These are phyloP conservation scores for Zeugodacus cucurbitae DNA, from an alignment of 1,140 invertebrate genomes.

Conservation along the genomic window DNA sequence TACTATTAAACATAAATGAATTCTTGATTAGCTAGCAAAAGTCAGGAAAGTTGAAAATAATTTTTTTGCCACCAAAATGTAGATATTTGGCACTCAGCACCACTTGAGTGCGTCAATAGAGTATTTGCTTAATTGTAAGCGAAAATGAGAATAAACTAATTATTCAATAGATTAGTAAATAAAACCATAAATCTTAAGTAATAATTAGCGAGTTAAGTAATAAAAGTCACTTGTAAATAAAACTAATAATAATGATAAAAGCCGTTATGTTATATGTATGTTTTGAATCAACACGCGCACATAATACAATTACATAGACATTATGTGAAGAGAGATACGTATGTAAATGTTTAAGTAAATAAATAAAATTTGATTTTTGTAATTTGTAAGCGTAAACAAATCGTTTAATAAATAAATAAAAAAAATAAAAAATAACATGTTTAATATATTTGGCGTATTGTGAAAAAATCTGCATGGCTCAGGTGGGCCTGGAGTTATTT, in stretches of 20 bases:
- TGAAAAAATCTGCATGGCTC: not conserved
- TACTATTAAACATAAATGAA: not conserved
- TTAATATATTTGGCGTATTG: not conserved
- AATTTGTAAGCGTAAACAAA: conserved; percentile 21
- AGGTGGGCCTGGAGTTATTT: not conserved
- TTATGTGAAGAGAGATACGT: not conserved
- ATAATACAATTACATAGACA: conserved; percentile 19
- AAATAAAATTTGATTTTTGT: conserved; percentile 38
- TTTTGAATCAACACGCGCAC: not conserved
- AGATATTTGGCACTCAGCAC: not conserved
- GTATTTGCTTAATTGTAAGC: conserved; percentile 3
- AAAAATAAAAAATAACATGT: not conserved
- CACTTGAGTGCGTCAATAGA: not conserved
- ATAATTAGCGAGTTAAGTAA: not conserved
- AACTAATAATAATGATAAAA: not conserved
- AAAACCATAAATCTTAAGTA: not conserved
- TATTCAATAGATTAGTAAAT: not conserved
- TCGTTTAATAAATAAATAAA: conserved; percentile 35
- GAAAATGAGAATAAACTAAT: not conserved
- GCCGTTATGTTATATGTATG: not conserved
- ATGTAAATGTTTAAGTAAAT: not conserved
- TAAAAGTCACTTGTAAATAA: conserved; percentile 21
- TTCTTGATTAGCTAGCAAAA: not conserved
- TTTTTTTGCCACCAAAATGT: not conserved
- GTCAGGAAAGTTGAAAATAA: not conserved